Evolutionary conservation across 1,140 invertebrate genomes (phyloP), one percentile per base, ranked within the genome.

Genomic region (Drosophila subpulchrella): DNA sequence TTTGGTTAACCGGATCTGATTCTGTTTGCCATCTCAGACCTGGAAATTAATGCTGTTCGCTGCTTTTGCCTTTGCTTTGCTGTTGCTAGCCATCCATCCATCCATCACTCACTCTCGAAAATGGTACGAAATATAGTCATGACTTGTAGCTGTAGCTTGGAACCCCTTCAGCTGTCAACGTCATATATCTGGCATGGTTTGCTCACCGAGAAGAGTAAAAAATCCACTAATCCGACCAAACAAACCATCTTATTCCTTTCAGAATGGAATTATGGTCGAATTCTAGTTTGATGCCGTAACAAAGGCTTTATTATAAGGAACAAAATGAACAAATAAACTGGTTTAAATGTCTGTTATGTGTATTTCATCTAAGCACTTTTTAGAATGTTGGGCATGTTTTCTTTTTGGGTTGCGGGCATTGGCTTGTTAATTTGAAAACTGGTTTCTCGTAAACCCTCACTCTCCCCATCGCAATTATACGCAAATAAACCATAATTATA

Each of bases 1-100:
- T 86, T 86, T 73, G 83, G 79, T 70, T 83, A 86, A 86, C 83
- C 83, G 83, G 83, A 86, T 86, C 84, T 83, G 66, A 82, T 76
- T 88, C 83, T 67, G 79, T 73, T 75, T 78, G 75, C 68, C 72
- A 62, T 59, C 53, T 77, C 79, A 60, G 74, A 54, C 47, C 53
- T 80, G 70, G 60, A 73, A 70, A 46, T 71, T 55, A 57, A 71
- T 71, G 55, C 27, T 65, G 34, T 36, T 48, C 75, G 74, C 66
- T 84, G 71, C 61, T 57, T 51, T 62, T 58, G 58, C 55, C 8
- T 34, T 34, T 34, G 32, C 50, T 36, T 57, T 11, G 51, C 32
- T 47, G 57, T 74, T 57, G 79, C 57, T 68, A 78, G 62, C 81
- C 63, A 39, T 73, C 38, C 36, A 55, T 55, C 39, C 63, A 78